Evolutionary conservation across 2,888 invertebrate species (phyloP), one percentile per base, ranked within the genome.

Genomic region (Harpagoxenus sublaevis): DNA sequence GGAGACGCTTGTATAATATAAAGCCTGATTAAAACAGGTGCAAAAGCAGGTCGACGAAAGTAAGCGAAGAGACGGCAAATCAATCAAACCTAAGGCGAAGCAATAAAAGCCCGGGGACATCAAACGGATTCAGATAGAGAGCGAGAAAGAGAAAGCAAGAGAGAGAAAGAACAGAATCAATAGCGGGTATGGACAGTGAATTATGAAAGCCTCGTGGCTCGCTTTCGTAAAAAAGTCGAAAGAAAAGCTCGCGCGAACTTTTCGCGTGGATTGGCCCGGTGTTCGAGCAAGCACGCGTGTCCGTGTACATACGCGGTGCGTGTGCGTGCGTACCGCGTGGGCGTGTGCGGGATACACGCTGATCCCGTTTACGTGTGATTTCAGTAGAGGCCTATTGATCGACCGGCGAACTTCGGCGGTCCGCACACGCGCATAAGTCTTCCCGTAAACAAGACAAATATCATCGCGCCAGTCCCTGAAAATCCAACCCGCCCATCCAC

Each of bases 371-470:
- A 90, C 85, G 89, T 88, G 89, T 89, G 92, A 94, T 94, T 94
- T 94, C 91, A 94, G 93, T 92, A 91, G 94, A 94, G 94, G 94
- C 94, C 94, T 94, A 94, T 94, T 94, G 94, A 94, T 94, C 94
- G 91, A 90, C 91, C 87, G 74, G 91, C 89, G 89, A 89, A 91
- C 91, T 93, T 92, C 89, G 89, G 92, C 91, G 92, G 92, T 88
- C 90, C 92, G 92, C 94, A 94, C 94, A 94, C 94, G 94, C 94
- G 94, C 94, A 94, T 94, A 94, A 93, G 94, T 94, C 94, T 94
- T 93, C 91, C 91, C 94, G 93, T 94, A 95, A 95, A 95, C 95
- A 94, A 95, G 94, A 95, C 94, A 94, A 95, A 95, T 95, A 94
- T 95, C 94, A 94, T 94, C 94, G 92, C 92, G 89, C 91, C 92